These are phyloP conservation scores for Desoria tigrina DNA, from an alignment of 2,888 invertebrate genomes.

Conservation along the genomic window DNA sequence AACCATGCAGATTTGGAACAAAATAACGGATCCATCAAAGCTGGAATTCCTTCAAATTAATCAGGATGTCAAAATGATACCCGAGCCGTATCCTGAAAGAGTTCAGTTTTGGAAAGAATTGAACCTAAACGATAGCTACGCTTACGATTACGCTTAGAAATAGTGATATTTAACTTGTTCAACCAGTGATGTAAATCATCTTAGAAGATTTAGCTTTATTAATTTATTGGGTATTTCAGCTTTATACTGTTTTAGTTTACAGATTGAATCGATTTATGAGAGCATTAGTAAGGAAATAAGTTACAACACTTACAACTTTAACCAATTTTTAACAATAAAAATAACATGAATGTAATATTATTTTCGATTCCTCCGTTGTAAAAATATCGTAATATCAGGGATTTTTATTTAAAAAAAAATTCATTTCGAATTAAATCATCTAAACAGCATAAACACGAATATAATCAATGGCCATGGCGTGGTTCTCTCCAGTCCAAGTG, in stretches of 20 bases:
- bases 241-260: no score
- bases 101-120: conserved; percentile 39
- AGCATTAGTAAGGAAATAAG: no score
- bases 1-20: conserved; percentile 32
- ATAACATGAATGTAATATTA: no score
- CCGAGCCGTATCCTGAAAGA: conserved; percentile 24
- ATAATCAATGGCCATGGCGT: conserved; percentile 47
- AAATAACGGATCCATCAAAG: conserved; percentile 24
- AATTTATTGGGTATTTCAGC: no score
- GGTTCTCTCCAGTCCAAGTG: conserved; percentile 44
- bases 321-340: no score
- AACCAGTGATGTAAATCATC: conserved; percentile 7
- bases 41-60: conserved; percentile 36
- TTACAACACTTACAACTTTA: no score
- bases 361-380: no score
- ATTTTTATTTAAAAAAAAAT: no score
- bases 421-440: no score
- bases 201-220: no score
- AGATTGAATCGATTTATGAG: no score
- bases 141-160: conserved; percentile 31
- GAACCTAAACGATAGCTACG: conserved; percentile 27
- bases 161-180: conserved; percentile 7
- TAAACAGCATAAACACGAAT: conserved; percentile 46
- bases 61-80: conserved; percentile 35
- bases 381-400: no score